Conservation (phyloP, 92 coral and sea anemone species). For the Siderastrea radians region DNA sequence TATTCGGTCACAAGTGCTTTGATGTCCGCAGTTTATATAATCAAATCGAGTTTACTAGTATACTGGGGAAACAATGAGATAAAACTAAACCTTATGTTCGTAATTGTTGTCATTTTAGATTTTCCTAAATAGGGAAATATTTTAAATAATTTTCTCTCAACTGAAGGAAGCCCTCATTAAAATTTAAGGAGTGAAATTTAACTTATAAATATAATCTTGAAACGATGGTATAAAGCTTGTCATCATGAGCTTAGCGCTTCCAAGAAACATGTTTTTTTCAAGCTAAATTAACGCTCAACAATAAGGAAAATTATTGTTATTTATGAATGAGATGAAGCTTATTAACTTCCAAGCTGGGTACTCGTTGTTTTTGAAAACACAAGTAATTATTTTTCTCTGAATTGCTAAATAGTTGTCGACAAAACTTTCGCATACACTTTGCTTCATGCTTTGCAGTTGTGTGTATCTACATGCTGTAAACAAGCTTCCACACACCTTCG, state of each 20-base stretch:
- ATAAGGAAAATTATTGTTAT: background rate
- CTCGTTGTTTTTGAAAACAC: constrained; percentile 6
- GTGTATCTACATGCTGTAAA: background rate
- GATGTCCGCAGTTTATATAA: no score
- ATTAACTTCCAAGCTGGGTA: constrained; percentile 16
- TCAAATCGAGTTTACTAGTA: no score
- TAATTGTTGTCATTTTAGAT: no score
- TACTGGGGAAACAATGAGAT: no score
- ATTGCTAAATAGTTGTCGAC: background rate
- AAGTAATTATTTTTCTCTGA: background rate
- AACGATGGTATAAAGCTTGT: no score
- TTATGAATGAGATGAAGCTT: constrained; percentile 6
- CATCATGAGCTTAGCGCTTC: background rate
- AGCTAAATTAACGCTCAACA: background rate
- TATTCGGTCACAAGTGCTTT: background rate
- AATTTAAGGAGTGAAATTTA: no score
- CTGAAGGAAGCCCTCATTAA: no score
- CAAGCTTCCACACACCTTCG: background rate
- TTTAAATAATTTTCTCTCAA: no score
- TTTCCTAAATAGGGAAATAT: no score
- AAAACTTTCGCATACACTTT: background rate
- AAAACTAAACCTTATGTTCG: no score
- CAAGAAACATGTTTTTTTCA: constrained; percentile 19
- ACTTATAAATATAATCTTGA: no score
- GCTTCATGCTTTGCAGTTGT: background rate